Conservation (phyloP, 2,113 vertebrate genomes). For the Silurus asotus region DNA sequence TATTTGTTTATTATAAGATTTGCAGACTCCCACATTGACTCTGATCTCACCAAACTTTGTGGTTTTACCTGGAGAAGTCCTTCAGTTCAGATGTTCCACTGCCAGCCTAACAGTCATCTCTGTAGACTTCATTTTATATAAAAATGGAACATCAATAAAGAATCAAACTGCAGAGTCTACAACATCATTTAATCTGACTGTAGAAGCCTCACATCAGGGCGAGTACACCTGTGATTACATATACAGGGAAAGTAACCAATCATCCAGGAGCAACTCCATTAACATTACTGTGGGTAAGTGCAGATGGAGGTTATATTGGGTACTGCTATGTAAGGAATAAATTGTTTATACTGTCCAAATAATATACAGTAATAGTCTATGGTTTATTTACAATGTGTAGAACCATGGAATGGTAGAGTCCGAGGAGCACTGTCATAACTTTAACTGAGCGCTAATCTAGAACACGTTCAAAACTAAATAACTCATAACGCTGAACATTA, state of each 20-base stretch:
- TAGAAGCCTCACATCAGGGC: slow-evolving; percentile 31
- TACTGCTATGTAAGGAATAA: too few species aligned
- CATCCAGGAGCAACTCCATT: slow-evolving; percentile 22
- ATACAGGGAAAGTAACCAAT: slow-evolving; percentile 25
- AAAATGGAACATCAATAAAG: neutral
- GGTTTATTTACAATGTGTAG: too few species aligned
- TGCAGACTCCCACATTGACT: slow-evolving; percentile 51
- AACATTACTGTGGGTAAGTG: slow-evolving; percentile 42
- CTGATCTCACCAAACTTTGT: slow-evolving; percentile 6
- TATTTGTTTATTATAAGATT: slow-evolving; percentile 53
- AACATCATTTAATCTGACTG: slow-evolving; percentile 20
- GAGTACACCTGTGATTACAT: slow-evolving; percentile 47
- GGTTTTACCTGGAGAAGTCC: slow-evolving; percentile 38
- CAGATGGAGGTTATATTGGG: too few species aligned
- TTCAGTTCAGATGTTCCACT: slow-evolving; percentile 41
- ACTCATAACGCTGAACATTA: too few species aligned
- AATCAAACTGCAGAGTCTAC: neutral
- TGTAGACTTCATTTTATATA: slow-evolving; percentile 37
- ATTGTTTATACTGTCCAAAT: too few species aligned
- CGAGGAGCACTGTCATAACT: too few species aligned
- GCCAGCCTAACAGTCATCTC: slow-evolving; percentile 6
- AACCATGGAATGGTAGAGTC: too few species aligned
- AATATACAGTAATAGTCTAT: too few species aligned
- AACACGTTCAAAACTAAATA: too few species aligned
- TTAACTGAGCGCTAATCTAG: too few species aligned